Evolutionary conservation across 1,140 invertebrate species (phyloP), one percentile per base, ranked within the genome.

Genomic region (Drosophila ananassae): DNA sequence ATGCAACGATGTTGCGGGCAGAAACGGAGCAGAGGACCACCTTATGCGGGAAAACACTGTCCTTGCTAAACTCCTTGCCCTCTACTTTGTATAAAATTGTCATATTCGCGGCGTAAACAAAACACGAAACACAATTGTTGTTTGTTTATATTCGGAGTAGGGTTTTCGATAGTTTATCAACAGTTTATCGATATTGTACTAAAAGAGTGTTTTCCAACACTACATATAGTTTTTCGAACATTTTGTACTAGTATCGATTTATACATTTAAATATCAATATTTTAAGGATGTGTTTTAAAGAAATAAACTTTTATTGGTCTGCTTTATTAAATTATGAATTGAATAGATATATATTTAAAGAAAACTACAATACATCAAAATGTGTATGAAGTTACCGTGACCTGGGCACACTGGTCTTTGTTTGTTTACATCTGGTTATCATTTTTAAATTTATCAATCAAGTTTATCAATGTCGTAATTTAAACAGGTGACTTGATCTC

Each of bases 1-100:
- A 98, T 1, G 97, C 97, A 21, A 97, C 94, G 41, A 97, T 95
- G 92, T 97, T 97, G 22, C 94, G 94, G 50, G 94, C 94, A 2
- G 96, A 97, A 79, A 97, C 93, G n/a, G 94, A 94, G 89, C 95
- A 96, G 3, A 91, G 71, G 2, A 90, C 82, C 2, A 77, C 52
- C 37, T 90, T 90, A 13, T 79, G 82, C 2, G 79, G 78, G 0
- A 84, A 79, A 0, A 80, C 67, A 24, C 68, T 80, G 61, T 79
- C 75, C 46, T 80, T 89, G 13, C 60, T 61, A n/a, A 77, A 73
- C 10, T 80, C 85, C 25, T 75, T 85, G 41, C 74, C 89, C 61
- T 90, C 81, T 3, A 91, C 90, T 69, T 91, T 91, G 57, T 87
- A 91, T 34, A 91, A 53, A 73, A 91, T 91, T 13, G 89, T 90